Evolutionary conservation across 1,140 invertebrate species (phyloP), one percentile per base, ranked within the genome.

Genomic region (Calosoma granatense): DNA sequence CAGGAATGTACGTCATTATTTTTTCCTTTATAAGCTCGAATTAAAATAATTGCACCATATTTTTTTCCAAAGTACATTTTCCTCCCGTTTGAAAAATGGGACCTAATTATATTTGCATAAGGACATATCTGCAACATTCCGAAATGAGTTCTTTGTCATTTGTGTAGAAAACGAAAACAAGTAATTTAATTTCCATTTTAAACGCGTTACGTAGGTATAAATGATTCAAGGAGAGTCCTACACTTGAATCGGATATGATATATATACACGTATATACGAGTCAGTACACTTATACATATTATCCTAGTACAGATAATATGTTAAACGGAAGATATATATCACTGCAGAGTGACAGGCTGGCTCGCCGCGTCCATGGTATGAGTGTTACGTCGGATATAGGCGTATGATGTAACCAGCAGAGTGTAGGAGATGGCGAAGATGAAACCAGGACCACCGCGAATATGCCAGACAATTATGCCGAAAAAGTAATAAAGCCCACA

Each of bases 51-150:
- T n/a, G n/a, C n/a, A n/a, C n/a, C n/a, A n/a, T n/a, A n/a, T n/a
- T n/a, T n/a, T n/a, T n/a, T n/a, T n/a, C n/a, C n/a, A n/a, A n/a
- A n/a, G n/a, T n/a, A 36, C 26, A 36, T 36, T 36, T 36, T n/a
- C n/a, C 26, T 36, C 26, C 26, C 26, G 6, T 36, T 36, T 47
- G 6, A 47, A 47, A 47, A 47, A 47, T 47, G 4, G 6, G 3
- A 12, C 9, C 41, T 47, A 47, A 47, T 47, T 47, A 47, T 4
- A 47, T 47, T 47, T 47, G 17, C 41, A 47, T 47, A 47, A 47
- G 17, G 15, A 17, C 3, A 47, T 47, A 12, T 47, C 9, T 30
- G 4, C n/a, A 36, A n/a, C 26, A 36, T 36, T 36, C n/a, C 26
- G 26, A 36, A 36, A 36, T 36, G 6, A 36, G 6, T 36, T 9